Conservation (phyloP, 2,113 vertebrate genomes). For the Gnathonemus echidnorhynchus region DNA sequence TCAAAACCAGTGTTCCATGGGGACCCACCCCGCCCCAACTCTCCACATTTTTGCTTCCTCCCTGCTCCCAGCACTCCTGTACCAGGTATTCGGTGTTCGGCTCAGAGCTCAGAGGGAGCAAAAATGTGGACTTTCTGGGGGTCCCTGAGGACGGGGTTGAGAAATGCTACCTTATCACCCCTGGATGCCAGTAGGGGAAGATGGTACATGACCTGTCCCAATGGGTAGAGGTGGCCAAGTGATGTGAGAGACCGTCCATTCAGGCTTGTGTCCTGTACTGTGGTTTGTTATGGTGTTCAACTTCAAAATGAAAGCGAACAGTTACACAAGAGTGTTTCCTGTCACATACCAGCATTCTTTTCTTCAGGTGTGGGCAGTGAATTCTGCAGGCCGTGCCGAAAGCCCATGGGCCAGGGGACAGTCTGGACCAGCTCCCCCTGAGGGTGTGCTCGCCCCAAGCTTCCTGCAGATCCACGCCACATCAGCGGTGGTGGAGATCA, state of each 20-base stretch:
- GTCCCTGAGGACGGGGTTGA: not conserved
- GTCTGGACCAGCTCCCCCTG: slow-evolving; percentile 77
- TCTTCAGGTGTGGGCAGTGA: slow-evolving; percentile 66
- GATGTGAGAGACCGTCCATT: not conserved
- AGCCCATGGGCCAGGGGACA: slow-evolving; percentile 70
- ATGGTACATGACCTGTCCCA: not conserved
- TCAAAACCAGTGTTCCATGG: not conserved
- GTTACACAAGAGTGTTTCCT: not conserved
- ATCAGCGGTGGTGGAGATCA: slow-evolving; percentile 70
- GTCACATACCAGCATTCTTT: not conserved
- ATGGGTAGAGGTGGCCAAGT: not conserved
- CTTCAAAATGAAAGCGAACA: not conserved
- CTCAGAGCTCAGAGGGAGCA: not conserved
- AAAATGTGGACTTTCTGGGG: not conserved
- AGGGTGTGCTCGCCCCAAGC: slow-evolving; percentile 64
- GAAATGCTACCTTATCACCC: not conserved
- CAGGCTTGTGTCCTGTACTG: not conserved
- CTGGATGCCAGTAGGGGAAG: not conserved
- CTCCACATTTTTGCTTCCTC: not conserved
- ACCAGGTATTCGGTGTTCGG: not conserved
- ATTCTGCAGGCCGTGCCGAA: slow-evolving; percentile 66
- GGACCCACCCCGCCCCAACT: not conserved
- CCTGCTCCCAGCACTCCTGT: not conserved
- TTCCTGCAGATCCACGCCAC: slow-evolving; percentile 67
- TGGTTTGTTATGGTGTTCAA: not conserved